phyloP scores from a whole-genome alignment of 2,797 vertebrate species.

The Sarcophilus harrisii region DNA sequence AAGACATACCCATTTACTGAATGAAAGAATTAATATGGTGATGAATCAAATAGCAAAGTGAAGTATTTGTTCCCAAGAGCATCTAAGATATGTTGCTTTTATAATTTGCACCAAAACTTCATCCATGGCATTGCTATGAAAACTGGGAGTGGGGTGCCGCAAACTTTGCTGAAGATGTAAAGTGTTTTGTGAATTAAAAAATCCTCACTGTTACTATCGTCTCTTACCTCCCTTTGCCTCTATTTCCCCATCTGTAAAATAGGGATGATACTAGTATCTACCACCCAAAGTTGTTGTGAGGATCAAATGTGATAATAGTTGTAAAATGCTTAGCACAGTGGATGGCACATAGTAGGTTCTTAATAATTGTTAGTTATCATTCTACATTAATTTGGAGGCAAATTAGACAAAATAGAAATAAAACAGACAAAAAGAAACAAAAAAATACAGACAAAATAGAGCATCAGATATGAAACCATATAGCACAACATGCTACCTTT shows the following conservation, averaged over 20 bases:
- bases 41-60: background rate
- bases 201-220: background rate
- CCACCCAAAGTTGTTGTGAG: background rate
- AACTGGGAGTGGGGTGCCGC: background rate
- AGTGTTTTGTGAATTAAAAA: background rate
- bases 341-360: background rate
- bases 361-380: background rate
- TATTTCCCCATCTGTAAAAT: background rate
- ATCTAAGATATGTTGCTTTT: background rate
- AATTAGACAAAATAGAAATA: no score
- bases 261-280: background rate
- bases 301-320: background rate
- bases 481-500: background rate
- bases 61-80: background rate
- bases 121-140: background rate
- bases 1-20: background rate
- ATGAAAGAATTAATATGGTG: background rate
- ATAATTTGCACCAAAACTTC: background rate
- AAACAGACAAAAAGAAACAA: no score
- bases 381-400: background rate
- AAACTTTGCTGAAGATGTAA: background rate
- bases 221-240: background rate
- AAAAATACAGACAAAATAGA: background rate
- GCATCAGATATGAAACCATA: conserved; percentile 19
- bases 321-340: background rate